Percentiles rank a stretch among this genome's conserved stretches.
These are phyloP conservation scores for Trachelipus rathkii DNA, from an alignment of 1,140 invertebrate genomes.

Conservation along the genomic window DNA sequence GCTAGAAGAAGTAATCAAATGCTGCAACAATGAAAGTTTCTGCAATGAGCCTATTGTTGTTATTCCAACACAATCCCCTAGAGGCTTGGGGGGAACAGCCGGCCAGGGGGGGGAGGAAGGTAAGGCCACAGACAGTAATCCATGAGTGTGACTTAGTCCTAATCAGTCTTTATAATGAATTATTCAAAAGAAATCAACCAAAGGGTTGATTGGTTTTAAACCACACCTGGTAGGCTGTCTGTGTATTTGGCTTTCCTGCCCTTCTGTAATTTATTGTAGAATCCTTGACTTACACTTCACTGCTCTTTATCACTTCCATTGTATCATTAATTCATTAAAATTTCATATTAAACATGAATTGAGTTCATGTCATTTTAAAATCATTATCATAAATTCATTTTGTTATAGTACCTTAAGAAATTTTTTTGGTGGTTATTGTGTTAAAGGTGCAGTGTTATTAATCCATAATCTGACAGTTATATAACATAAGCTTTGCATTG, in stretches of 20 bases:
- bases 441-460: too few species aligned
- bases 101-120: conserved; percentile 1
- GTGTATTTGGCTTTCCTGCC: conserved; percentile 5
- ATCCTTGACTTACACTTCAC: neutral
- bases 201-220: neutral
- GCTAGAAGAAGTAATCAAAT: conserved; percentile 21
- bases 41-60: conserved; percentile 21
- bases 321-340: too few species aligned
- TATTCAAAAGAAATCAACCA: neutral
- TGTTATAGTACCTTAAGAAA: too few species aligned
- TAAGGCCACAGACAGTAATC: neutral
- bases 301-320: neutral
- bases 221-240: neutral
- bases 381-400: too few species aligned
- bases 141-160: neutral
- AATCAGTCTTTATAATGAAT: neutral
- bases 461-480: too few species aligned
- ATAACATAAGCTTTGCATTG: too few species aligned
- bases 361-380: too few species aligned
- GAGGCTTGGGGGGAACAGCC: conserved; percentile 2
- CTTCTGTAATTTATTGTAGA: neutral
- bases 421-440: too few species aligned
- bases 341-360: too few species aligned
- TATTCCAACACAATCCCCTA: neutral
- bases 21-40: conserved; percentile 18